phyloP scores from a whole-genome alignment of 2,888 invertebrate species.

The Dioctria linearis region DNA sequence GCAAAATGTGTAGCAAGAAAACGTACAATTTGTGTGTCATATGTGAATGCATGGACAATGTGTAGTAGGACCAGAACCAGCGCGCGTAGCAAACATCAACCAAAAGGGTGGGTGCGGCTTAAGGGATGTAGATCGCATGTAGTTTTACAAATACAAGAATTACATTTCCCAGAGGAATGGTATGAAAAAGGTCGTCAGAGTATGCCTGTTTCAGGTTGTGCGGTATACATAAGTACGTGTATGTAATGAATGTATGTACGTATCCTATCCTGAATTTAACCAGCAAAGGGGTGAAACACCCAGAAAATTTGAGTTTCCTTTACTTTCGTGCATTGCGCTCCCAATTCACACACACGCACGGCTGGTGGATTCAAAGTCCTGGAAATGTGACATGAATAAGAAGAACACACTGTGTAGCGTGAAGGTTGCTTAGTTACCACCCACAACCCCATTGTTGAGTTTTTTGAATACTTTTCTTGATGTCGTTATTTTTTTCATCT shows the following conservation, averaged over 20 bases:
- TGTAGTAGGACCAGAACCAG: not conserved
- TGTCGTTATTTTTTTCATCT: not conserved
- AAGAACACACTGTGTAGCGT: conserved; percentile 12
- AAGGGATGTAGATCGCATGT: conserved; percentile 24
- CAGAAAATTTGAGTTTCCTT: conserved; percentile 29
- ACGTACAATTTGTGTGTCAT: conserved; percentile 41
- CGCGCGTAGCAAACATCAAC: not conserved
- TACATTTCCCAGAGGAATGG: not conserved
- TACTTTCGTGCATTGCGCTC: not conserved
- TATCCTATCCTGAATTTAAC: not conserved
- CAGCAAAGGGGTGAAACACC: conserved; percentile 48
- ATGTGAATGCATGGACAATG: conserved; percentile 38
- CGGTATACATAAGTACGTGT: not conserved
- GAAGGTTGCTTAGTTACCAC: conserved; percentile 52
- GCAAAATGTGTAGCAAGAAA: conserved; percentile 1
- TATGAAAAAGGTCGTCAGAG: conserved; percentile 14
- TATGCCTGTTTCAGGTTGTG: not conserved
- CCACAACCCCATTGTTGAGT: conserved; percentile 34
- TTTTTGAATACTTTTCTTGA: not conserved
- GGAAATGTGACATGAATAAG: conserved; percentile 52
- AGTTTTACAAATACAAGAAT: conserved; percentile 6
- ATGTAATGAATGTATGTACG: too few relatives aligned
- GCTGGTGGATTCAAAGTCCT: conserved; percentile 35
- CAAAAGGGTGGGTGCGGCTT: conserved; percentile 48
- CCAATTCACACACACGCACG: conserved; percentile 42